phyloP scores from a whole-genome alignment of 2,113 vertebrate genomes.

The Tragelaphus imberbis region DNA sequence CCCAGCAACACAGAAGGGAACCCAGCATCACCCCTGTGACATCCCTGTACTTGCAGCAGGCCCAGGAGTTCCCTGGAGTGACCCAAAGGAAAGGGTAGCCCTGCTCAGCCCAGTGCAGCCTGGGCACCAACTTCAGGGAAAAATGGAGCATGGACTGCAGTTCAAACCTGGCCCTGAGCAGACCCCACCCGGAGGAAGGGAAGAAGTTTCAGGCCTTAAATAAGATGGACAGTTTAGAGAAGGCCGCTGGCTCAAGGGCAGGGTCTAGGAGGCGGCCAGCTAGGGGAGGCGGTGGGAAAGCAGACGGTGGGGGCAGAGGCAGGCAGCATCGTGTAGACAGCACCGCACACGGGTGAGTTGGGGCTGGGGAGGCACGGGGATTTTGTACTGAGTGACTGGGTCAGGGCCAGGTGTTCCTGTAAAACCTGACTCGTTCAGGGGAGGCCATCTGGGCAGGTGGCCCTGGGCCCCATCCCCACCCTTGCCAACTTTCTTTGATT shows the following conservation, averaged over 20 bases:
- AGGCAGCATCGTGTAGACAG: background rate
- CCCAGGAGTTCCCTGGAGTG: background rate
- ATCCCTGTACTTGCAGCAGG: background rate
- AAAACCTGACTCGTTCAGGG: background rate
- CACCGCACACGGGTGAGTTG: fast-evolving
- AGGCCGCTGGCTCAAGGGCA: background rate
- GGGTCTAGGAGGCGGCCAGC: background rate
- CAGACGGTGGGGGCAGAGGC: background rate
- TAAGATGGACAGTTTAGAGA: background rate
- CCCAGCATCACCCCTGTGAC: background rate
- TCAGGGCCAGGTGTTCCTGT: background rate
- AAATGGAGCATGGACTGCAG: fast-evolving
- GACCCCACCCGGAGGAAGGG: background rate
- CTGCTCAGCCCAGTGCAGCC: background rate
- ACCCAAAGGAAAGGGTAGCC: background rate
- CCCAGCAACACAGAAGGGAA: background rate
- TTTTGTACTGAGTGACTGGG: fast-evolving
- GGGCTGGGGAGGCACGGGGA: background rate
- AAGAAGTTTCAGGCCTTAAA: background rate
- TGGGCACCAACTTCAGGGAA: background rate
- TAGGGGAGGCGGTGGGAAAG: background rate
- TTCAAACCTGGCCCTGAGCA: background rate
- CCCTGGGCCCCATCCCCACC: background rate
- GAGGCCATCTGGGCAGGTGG: background rate
- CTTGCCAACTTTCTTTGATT: background rate